Base-by-base conservation (phyloP, 2,888 invertebrate genomes). In the Phania funesta region DNA sequence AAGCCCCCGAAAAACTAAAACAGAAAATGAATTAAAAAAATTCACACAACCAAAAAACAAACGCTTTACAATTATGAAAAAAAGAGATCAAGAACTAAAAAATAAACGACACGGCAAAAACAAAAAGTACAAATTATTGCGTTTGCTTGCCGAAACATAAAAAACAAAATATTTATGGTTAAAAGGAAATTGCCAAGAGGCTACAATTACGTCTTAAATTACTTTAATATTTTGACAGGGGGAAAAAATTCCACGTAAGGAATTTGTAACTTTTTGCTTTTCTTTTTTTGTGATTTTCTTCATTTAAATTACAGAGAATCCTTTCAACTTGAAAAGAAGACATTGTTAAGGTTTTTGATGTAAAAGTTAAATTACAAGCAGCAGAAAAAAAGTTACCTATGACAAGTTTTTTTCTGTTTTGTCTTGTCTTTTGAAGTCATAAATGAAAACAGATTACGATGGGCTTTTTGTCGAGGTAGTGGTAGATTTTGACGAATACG, bases 101-200 rank as follows among this genome's bases (percentile, higher is more conserved):
- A 26, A 50, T 41, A 46, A 11, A 22, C 24, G 4, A 44, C 5
- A 38, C 8, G 26, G 41, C 16, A 24, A 24, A 71, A 48, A 44
- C 16, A 62, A 41, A 16, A 58, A 48, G 4, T 29, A 41, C 20
- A 29, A 38, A 50, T 26, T 35, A 38, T n/a, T n/a, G n/a, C 38
- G 24, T 41, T 41, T 50, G 48, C 6, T 3, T 7, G n/a, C n/a
- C n/a, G 7, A 16, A 32, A 2, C 32, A 48, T 9, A 48, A 29
- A 44, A 2, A 48, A 48, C 22, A 29, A 71, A 58, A 20, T 41
- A 50, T n/a, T 60, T 52, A 54, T 22, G 44, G 22, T 32, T 26
- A 50, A 60, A 41, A 62, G 22, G 32, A 75, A 74, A 67, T 62
- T 68, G 54, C 75, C 64, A 64, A 74, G 32, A 68, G 54, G 26